Percentiles rank a stretch among this genome's conserved stretches.
Evolutionary conservation across 1,140 invertebrate genomes (phyloP).

Genomic region (Belonocnema kinseyi): DNA sequence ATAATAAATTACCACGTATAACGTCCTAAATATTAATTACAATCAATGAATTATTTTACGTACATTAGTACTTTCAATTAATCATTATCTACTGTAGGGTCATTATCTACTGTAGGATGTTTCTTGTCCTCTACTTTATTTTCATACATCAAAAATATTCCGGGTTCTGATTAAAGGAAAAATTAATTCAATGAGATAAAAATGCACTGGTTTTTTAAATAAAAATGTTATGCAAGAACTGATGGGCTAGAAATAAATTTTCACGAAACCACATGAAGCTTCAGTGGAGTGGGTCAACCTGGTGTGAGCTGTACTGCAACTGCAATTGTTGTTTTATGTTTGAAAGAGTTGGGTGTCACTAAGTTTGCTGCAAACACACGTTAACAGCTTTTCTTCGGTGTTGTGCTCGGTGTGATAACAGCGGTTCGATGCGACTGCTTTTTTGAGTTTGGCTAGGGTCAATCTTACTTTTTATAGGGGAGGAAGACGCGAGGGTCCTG

Average conservation of each 20-base stretch:
- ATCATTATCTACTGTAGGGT: too few relatives aligned
- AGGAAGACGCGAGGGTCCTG: constrained; percentile 93
- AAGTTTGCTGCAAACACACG: constrained; percentile 13
- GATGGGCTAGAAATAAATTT: neutral
- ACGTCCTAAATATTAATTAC: too few relatives aligned
- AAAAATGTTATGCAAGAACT: neutral
- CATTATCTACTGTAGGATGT: too few relatives aligned
- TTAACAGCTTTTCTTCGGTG: constrained; percentile 57
- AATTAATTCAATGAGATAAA: neutral
- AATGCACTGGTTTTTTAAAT: neutral
- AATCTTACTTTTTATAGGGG: constrained; percentile 82
- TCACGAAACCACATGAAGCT: neutral
- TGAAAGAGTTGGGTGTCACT: constrained; percentile 7
- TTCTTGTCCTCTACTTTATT: too few relatives aligned
- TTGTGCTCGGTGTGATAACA: constrained; percentile 64
- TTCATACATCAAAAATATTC: too few relatives aligned
- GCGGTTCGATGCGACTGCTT: constrained; percentile 48
- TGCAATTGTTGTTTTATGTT: constrained; percentile 40
- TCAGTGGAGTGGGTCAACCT: constrained; percentile 11
- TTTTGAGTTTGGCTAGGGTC: constrained; percentile 62
- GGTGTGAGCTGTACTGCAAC: constrained; percentile 19
- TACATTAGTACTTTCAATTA: too few relatives aligned
- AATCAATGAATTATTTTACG: too few relatives aligned
- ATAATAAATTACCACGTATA: too few relatives aligned
- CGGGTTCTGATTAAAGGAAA: too few relatives aligned